These are phyloP conservation scores for Rhodinocichla rosea DNA, from an alignment of 2,113 vertebrate species.

Conservation along the genomic window DNA sequence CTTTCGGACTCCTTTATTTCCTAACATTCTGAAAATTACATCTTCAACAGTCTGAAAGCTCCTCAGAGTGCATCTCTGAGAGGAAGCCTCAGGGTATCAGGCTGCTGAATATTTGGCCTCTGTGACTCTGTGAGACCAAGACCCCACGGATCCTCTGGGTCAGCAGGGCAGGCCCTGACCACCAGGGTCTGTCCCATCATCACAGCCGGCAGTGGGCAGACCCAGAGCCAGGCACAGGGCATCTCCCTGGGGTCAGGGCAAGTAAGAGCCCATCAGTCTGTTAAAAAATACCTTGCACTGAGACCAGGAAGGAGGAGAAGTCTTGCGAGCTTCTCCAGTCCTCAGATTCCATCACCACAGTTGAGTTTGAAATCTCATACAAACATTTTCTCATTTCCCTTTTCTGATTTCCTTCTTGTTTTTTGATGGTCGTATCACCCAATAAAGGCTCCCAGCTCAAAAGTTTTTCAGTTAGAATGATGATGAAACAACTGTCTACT, in stretches of 20 bases:
- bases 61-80: neutral
- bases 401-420: neutral
- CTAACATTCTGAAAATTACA: neutral
- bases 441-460: neutral
- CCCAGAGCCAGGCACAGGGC: fast-evolving
- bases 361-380: neutral
- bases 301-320: neutral
- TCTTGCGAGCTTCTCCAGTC: neutral
- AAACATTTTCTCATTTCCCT: neutral
- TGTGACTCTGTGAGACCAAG: fast-evolving
- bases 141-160: fast-evolving
- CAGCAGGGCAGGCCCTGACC: neutral
- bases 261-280: neutral
- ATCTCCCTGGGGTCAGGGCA: neutral
- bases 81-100: neutral
- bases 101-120: neutral
- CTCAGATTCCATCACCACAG: neutral
- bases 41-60: neutral
- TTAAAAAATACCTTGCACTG: neutral
- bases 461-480: neutral
- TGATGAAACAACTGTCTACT: neutral
- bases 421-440: neutral
- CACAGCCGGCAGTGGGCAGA: neutral
- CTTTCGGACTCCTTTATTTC: neutral
- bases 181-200: fast-evolving